A percentile compares a stretch with the other conserved stretches of the same genome.
Conservation (phyloP, 2,113 vertebrate genomes). For the Myotis brandtii region DNA sequence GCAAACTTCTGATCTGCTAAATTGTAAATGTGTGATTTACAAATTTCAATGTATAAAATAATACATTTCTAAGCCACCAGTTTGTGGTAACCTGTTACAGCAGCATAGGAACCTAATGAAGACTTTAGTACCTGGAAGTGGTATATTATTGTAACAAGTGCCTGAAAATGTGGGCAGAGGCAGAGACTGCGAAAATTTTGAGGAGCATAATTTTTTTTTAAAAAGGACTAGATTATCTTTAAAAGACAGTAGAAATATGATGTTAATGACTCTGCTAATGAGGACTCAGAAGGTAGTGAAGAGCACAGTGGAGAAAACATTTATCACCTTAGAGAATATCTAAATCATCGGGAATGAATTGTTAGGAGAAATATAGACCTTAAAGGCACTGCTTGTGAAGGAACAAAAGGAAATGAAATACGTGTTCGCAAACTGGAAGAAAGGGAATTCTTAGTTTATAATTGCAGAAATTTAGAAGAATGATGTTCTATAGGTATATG, state of each 20-base stretch:
- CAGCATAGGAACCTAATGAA: neutral
- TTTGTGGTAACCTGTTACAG: neutral
- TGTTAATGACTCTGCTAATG: neutral
- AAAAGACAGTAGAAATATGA: neutral
- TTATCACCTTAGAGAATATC: neutral
- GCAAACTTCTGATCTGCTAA: neutral
- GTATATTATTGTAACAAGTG: neutral
- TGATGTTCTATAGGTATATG: neutral
- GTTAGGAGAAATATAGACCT: neutral
- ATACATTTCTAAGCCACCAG: neutral
- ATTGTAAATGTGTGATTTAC: neutral
- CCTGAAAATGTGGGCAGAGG: neutral
- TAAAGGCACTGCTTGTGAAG: neutral
- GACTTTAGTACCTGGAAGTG: neutral
- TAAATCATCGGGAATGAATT: neutral
- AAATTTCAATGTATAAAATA: neutral
- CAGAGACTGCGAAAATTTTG: neutral
- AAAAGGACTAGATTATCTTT: neutral
- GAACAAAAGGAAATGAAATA: constrained; percentile 2
- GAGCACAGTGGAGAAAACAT: neutral
- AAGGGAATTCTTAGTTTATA: neutral
- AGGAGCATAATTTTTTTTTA: neutral
- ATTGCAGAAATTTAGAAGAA: neutral
- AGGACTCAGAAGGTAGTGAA: neutral
- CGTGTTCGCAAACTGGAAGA: neutral